A percentile compares a stretch with the other conserved stretches of the same genome.
phyloP scores from a whole-genome alignment of 2,888 invertebrate species.

The Autographa pulchrina region DNA sequence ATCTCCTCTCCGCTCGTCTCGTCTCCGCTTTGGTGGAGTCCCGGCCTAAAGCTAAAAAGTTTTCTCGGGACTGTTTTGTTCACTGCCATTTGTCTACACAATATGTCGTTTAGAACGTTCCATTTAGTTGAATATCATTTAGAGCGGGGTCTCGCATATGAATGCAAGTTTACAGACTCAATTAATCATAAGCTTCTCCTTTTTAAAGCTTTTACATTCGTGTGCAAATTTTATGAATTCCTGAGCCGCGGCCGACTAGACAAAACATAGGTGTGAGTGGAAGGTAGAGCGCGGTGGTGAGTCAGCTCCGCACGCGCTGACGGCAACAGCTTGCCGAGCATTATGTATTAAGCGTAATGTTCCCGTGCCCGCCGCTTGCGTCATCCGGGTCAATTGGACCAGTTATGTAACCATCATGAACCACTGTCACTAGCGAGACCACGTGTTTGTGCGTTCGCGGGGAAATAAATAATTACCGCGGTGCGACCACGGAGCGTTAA shows the following conservation, averaged over 20 bases:
- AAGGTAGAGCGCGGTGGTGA: conserved; percentile 36
- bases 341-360: conserved; percentile 35
- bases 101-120: conserved; percentile 22
- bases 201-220: conserved; percentile 14
- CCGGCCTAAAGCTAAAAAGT: conserved; percentile 20
- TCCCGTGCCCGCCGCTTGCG: conserved; percentile 56
- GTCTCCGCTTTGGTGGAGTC: too few species aligned
- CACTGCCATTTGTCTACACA: conserved; percentile 37
- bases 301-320: conserved; percentile 21
- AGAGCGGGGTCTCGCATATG: conserved; percentile 16
- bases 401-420: conserved; percentile 69
- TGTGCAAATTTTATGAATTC: conserved; percentile 16
- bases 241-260: conserved; percentile 16
- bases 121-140: conserved; percentile 21
- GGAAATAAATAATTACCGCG: conserved; percentile 34
- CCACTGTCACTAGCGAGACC: conserved; percentile 63
- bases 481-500: conserved; percentile 13
- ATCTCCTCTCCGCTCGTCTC: too few species aligned
- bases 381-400: conserved; percentile 78
- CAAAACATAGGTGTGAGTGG: conserved; percentile 44
- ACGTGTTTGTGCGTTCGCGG: conserved; percentile 30
- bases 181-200: conserved; percentile 24
- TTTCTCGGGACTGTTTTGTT: conserved; percentile 36
- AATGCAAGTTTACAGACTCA: conserved; percentile 19
- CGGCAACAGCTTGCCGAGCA: conserved; percentile 24